phyloP scores from a whole-genome alignment of 92 coral and sea anemone genomes.

The Parazoanthus darwini region DNA sequence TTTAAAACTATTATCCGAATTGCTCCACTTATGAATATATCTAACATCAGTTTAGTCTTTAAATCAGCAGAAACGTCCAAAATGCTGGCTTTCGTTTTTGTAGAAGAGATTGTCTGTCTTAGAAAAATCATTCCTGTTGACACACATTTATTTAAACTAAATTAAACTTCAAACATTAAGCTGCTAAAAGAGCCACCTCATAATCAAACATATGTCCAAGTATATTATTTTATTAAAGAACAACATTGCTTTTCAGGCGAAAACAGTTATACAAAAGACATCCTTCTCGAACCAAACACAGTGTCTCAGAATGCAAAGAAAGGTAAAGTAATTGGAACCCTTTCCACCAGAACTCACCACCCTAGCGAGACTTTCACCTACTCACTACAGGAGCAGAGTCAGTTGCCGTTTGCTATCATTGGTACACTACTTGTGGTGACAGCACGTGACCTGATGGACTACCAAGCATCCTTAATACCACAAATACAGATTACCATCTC shows the following conservation, averaged over 20 bases:
- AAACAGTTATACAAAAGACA: conserved; percentile 41
- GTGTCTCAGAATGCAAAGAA: conserved; percentile 61
- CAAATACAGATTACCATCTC: conserved; percentile 46
- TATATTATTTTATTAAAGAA: neutral
- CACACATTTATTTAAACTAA: too few species aligned
- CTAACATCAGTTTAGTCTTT: too few species aligned
- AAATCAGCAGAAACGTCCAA: too few species aligned
- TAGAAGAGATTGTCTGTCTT: too few species aligned
- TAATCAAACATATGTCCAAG: neutral
- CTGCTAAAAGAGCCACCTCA: neutral
- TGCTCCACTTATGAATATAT: too few species aligned
- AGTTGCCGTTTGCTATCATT: conserved; percentile 57
- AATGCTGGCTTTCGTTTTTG: too few species aligned
- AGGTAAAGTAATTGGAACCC: conserved; percentile 58
- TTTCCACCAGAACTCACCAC: conserved; percentile 51
- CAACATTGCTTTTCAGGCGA: conserved; percentile 45
- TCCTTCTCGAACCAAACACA: conserved; percentile 58
- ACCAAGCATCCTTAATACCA: conserved; percentile 41
- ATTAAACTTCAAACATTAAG: neutral
- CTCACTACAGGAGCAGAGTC: conserved; percentile 43
- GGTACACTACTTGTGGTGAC: conserved; percentile 59
- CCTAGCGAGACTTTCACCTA: conserved; percentile 63
- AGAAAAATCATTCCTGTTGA: too few species aligned
- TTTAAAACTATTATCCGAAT: too few species aligned
- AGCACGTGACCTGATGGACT: conserved; percentile 45